Evolutionary conservation across 2,113 vertebrate genomes (phyloP).

Genomic region (Psammodynastes pulverulentus): DNA sequence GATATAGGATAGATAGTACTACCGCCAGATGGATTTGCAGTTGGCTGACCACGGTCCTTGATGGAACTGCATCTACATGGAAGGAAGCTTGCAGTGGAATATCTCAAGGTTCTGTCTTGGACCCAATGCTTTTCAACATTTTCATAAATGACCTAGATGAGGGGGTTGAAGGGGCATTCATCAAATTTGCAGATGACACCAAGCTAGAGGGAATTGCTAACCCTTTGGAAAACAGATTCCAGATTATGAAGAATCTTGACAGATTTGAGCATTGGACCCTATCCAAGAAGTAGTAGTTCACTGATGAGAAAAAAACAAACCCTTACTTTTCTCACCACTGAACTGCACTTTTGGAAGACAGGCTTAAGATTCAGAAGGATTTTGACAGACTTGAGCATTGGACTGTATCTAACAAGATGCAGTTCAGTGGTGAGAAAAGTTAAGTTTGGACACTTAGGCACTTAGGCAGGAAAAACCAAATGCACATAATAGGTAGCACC

Average conservation of each 20-base stretch:
- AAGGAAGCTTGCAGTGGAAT: neutral
- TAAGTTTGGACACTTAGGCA: neutral
- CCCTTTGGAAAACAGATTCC: neutral
- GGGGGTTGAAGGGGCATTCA: neutral
- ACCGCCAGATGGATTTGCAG: neutral
- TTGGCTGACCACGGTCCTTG: neutral
- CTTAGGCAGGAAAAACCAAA: neutral
- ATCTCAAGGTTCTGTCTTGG: neutral
- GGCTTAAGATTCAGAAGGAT: neutral
- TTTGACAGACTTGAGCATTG: neutral
- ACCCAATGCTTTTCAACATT: neutral
- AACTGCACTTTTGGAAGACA: neutral
- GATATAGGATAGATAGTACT: neutral
- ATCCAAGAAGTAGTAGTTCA: neutral
- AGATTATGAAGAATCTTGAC: neutral
- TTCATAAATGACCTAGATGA: neutral
- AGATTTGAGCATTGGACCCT: neutral
- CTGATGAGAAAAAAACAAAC: neutral
- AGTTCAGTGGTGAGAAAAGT: neutral
- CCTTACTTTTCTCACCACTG: neutral
- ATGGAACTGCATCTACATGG: neutral
- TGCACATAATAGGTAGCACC: neutral
- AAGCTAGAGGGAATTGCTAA: neutral
- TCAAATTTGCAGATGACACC: neutral
- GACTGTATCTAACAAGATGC: neutral